Conservation (phyloP, 1,140 invertebrate species). For the Euborellia annulipes region DNA sequence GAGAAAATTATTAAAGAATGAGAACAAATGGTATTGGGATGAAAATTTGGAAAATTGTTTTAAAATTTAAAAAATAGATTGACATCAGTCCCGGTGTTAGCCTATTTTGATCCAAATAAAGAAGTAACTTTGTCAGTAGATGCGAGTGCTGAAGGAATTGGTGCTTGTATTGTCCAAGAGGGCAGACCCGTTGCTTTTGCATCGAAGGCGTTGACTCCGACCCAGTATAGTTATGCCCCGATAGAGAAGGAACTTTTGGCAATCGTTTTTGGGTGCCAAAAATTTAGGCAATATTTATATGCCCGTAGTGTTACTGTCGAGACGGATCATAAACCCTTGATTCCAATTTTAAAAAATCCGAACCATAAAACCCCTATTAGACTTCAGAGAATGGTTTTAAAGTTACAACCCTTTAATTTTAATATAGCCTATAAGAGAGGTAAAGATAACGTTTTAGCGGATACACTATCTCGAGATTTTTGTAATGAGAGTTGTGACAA, state of each 20-base stretch:
- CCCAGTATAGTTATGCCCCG: conserved; percentile 22
- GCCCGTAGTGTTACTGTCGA: conserved; percentile 26
- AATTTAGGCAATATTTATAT: conserved; percentile 27
- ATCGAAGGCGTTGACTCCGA: conserved; percentile 12
- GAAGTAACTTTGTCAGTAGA: conserved; percentile 8
- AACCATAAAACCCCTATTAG: conserved; percentile 23
- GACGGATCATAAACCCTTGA: conserved; percentile 31
- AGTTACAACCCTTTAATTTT: conserved; percentile 24
- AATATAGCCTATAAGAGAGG: conserved; percentile 13
- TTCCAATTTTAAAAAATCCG: conserved; percentile 25
- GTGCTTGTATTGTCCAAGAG: conserved; percentile 17
- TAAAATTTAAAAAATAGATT: conserved; percentile 17
- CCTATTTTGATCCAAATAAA: conserved; percentile 16
- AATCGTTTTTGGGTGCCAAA: conserved; percentile 26
- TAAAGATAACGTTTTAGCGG: background rate
- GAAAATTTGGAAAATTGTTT: conserved; percentile 14
- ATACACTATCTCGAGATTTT: conserved; percentile 4
- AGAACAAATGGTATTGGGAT: conserved; percentile 15
- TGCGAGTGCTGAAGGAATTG: conserved; percentile 11
- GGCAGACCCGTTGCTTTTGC: conserved; percentile 23
- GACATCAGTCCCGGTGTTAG: conserved; percentile 17
- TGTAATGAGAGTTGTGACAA: no score
- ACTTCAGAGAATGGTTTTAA: conserved; percentile 28
- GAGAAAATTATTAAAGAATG: conserved; percentile 18
- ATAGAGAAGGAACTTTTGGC: conserved; percentile 35